Evolutionary conservation across 2,797 vertebrate species (phyloP), one percentile per base, ranked within the genome.

Genomic region (Lutjanus campechanus): DNA sequence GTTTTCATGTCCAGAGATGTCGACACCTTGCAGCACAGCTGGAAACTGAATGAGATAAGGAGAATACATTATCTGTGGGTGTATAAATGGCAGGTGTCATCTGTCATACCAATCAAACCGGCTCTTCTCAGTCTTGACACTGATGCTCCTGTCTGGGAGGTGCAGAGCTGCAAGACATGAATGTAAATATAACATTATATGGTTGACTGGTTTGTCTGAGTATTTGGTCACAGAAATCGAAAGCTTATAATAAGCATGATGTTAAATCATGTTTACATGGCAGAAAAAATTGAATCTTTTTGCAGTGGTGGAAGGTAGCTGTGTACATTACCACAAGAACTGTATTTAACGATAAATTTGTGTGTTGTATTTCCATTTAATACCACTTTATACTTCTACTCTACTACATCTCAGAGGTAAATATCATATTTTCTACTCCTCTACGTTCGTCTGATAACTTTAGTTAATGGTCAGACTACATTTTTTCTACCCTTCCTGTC

Each of bases 31-130:
- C 6, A 11, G 29, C 41, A 3, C 77, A 4, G 50, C 11, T 77
- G 63, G 54, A 73, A 72, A 72, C 55, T 49, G 50, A 53, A 80
- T 36, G 29, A 83, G 69, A 85, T 82, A 5, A 77, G 56, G 25
- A 59, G 69, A 81, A 82, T 54, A 55, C 25, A 63, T 85, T 72
- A 69, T 73, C 44, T 61, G 29, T 74, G n/a, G 67, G 50, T 3
- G 12, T 53, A 8, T 58, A 65, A 63, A 81, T 56, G 62, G 29
- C 55, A 87, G 68, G 55, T 62, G 70, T 79, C 63, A 73, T 79
- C 63, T 80, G 44, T 86, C 88, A 83, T 10, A 49, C 60, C 49
- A 74, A 76, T 89, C 75, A 81, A 72, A 88, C 59, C 59, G 54
- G 11, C 60, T 55, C 70, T 46, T 62, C 68, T 76, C 67, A 17